These are phyloP conservation scores for Paragorgia papillata DNA, from an alignment of 92 coral and sea anemone species.

Conservation along the genomic window DNA sequence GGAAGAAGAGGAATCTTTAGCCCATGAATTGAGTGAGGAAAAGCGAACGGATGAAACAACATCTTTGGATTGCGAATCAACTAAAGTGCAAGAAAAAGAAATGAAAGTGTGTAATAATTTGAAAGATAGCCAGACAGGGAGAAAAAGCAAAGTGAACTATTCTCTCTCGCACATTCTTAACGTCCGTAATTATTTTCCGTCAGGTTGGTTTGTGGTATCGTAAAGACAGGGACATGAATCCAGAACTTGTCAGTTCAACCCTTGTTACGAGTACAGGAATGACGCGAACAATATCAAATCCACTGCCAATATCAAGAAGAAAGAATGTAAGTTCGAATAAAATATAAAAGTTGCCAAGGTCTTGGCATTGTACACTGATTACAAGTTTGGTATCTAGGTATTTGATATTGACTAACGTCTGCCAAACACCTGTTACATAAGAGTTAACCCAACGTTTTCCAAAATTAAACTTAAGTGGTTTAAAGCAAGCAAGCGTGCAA, in stretches of 20 bases:
- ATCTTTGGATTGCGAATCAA: neutral
- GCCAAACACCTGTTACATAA: too few relatives aligned
- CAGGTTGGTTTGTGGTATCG: conserved; percentile 23
- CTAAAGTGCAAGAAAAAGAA: neutral
- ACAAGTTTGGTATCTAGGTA: too few relatives aligned
- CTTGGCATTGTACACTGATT: too few relatives aligned
- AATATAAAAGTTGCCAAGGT: too few relatives aligned
- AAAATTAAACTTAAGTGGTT: too few relatives aligned
- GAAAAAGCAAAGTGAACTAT: too few relatives aligned
- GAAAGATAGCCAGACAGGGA: too few relatives aligned
- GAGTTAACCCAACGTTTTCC: too few relatives aligned
- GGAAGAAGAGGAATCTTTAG: neutral
- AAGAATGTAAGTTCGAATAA: neutral
- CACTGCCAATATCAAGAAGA: neutral
- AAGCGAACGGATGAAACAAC: neutral
- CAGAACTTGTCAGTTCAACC: neutral
- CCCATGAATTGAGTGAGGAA: neutral
- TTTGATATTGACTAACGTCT: too few relatives aligned
- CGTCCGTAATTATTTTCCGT: too few relatives aligned
- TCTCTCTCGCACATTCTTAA: too few relatives aligned
- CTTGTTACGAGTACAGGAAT: neutral
- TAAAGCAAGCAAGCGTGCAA: too few relatives aligned
- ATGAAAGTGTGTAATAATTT: neutral
- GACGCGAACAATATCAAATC: neutral
- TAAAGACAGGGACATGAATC: neutral